These are phyloP conservation scores for Mesorhabditis spiculigera DNA, from an alignment of 2,888 invertebrate genomes.

Conservation along the genomic window DNA sequence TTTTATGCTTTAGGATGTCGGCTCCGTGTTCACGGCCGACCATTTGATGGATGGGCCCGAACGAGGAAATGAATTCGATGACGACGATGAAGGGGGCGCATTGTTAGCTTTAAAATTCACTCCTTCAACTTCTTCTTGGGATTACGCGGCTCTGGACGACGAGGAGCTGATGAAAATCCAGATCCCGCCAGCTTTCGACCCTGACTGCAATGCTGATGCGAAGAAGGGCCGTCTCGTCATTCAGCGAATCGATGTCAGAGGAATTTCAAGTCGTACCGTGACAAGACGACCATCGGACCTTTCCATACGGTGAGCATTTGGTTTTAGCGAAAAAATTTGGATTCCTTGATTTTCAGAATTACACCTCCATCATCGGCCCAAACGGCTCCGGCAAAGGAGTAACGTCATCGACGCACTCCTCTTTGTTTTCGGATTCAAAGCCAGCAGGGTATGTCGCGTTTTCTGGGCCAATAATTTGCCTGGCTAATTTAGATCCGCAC, in stretches of 20 bases:
- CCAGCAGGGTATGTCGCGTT: constrained; percentile 8
- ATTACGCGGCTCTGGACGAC: background rate
- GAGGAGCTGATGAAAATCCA: background rate
- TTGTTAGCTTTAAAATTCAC: background rate
- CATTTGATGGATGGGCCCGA: background rate
- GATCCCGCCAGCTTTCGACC: constrained; percentile 21
- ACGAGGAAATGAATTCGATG: background rate
- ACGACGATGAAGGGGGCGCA: background rate
- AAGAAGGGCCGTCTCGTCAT: constrained; percentile 84
- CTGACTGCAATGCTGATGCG: constrained; percentile 66
- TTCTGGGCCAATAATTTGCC: constrained; percentile 6
- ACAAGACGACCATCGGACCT: constrained; percentile 78
- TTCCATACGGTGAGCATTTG: constrained; percentile 78
- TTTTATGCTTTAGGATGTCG: background rate
- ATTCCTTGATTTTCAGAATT: constrained; percentile 69
- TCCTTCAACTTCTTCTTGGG: background rate
- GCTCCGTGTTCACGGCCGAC: background rate
- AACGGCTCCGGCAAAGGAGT: constrained; percentile 98
- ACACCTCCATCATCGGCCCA: constrained; percentile 92
- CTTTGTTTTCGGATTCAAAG: constrained; percentile 85
- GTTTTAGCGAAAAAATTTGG: constrained; percentile 11
- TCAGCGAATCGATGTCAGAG: constrained; percentile 80
- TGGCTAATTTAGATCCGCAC: constrained; percentile 75
- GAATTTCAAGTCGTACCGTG: constrained; percentile 95
- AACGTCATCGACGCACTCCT: constrained; percentile 98